phyloP scores from a whole-genome alignment of 2,888 invertebrate species.

The Notodromas monacha region DNA sequence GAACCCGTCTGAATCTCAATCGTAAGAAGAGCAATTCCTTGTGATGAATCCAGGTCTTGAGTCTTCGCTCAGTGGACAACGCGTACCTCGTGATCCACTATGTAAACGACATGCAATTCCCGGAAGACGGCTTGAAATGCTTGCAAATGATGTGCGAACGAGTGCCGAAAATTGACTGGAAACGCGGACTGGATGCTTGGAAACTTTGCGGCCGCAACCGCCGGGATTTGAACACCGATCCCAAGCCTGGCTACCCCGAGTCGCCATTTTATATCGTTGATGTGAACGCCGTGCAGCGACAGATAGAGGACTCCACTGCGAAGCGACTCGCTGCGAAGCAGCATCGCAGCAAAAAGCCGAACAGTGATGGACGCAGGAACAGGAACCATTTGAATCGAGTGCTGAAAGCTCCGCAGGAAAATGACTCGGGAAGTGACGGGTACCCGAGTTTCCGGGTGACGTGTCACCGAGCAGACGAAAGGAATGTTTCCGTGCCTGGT shows the following conservation, averaged over 20 bases:
- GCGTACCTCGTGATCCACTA: slow-evolving; percentile 14
- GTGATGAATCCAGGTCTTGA: no score
- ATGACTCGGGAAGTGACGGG: slow-evolving; percentile 10
- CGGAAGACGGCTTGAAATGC: slow-evolving; percentile 13
- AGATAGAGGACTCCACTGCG: neutral
- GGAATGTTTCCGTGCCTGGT: slow-evolving; percentile 17
- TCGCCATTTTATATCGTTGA: neutral
- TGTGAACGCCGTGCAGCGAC: slow-evolving; percentile 7
- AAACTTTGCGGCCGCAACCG: no score
- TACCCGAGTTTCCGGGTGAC: slow-evolving; percentile 22
- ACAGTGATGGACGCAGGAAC: slow-evolving; percentile 9
- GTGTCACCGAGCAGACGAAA: slow-evolving; percentile 21
- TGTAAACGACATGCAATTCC: slow-evolving; percentile 12
- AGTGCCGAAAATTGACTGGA: slow-evolving; percentile 15
- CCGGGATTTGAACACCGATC: no score
- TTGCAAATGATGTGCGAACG: slow-evolving; percentile 13
- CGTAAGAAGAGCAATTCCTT: no score
- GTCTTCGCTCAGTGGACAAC: slow-evolving; percentile 15
- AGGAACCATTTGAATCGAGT: neutral
- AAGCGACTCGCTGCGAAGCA: neutral
- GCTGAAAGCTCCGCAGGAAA: no score
- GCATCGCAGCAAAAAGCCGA: neutral
- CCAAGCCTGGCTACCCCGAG: no score
- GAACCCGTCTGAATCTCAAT: no score
- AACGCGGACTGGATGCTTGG: slow-evolving; percentile 15